Percentiles rank a stretch among this genome's conserved stretches.
phyloP scores from a whole-genome alignment of 1,140 invertebrate species.

The Meteorus sp. region DNA sequence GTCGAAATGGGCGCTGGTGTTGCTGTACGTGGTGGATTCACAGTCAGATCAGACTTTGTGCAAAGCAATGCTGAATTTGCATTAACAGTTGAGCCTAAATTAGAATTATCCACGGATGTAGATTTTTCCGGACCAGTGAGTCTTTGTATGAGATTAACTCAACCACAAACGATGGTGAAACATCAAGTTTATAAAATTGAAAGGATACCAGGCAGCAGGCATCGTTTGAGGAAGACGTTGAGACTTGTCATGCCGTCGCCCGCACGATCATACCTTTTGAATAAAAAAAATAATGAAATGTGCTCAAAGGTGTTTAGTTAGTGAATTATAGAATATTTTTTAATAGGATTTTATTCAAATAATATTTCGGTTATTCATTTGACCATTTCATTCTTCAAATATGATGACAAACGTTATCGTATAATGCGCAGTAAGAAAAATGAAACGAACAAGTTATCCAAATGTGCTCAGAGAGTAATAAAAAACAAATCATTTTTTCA shows the following conservation, averaged over 20 bases:
- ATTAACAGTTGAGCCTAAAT: slow-evolving; percentile 70
- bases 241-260: slow-evolving; percentile 53
- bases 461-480: too few species aligned
- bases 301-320: slow-evolving; percentile 61
- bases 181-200: slow-evolving; percentile 71
- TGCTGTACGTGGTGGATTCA: slow-evolving; percentile 68
- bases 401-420: too few species aligned
- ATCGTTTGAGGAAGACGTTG: slow-evolving; percentile 62
- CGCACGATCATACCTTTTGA: slow-evolving; percentile 74
- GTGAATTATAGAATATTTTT: slow-evolving; percentile 7
- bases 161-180: slow-evolving; percentile 69
- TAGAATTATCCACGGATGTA: slow-evolving; percentile 76
- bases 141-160: slow-evolving; percentile 79
- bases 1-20: slow-evolving; percentile 77
- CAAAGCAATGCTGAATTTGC: slow-evolving; percentile 71
- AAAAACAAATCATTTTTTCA: not conserved
- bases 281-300: slow-evolving; percentile 80
- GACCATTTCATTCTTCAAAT: too few species aligned
- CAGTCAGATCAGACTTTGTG: slow-evolving; percentile 70
- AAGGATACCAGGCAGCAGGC: slow-evolving; percentile 69
- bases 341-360: not conserved
- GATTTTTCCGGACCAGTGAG: slow-evolving; percentile 78
- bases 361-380: not conserved
- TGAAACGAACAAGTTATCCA: too few species aligned
- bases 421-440: not conserved